Conservation (phyloP, 2,113 vertebrate species). For the Geococcyx californianus region DNA sequence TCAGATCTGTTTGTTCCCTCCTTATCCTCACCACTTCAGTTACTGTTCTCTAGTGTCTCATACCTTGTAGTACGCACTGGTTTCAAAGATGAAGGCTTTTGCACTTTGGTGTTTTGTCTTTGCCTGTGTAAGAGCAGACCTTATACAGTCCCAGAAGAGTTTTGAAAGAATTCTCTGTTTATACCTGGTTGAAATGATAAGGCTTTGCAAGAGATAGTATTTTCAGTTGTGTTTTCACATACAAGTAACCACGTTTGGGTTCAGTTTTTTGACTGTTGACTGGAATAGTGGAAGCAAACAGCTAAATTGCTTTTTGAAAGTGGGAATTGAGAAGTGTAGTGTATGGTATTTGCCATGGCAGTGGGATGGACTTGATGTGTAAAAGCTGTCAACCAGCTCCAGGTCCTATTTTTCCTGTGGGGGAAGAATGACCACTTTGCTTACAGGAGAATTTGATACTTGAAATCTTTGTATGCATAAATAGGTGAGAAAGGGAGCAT, state of each 20-base stretch:
- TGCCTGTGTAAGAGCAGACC: neutral
- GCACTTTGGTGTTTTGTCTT: neutral
- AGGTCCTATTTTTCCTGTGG: neutral
- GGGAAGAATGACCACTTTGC: neutral
- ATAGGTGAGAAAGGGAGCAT: neutral
- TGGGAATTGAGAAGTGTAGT: neutral
- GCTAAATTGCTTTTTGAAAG: neutral
- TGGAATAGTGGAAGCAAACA: neutral
- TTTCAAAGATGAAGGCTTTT: neutral
- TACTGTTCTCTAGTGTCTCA: neutral
- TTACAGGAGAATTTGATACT: neutral
- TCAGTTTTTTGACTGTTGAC: neutral
- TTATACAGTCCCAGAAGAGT: neutral
- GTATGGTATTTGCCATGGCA: neutral
- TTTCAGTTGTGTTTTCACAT: neutral
- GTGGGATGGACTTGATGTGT: neutral
- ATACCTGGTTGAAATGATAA: neutral
- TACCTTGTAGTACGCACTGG: neutral
- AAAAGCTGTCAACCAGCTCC: neutral
- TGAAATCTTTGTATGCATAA: fast-evolving
- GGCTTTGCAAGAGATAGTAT: neutral
- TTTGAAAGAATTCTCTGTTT: neutral
- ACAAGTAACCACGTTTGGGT: neutral
- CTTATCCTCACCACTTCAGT: neutral
- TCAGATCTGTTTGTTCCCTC: neutral